Conservation (phyloP, 2,113 vertebrate genomes). For the Cryptomyrus ogoouensis region DNA sequence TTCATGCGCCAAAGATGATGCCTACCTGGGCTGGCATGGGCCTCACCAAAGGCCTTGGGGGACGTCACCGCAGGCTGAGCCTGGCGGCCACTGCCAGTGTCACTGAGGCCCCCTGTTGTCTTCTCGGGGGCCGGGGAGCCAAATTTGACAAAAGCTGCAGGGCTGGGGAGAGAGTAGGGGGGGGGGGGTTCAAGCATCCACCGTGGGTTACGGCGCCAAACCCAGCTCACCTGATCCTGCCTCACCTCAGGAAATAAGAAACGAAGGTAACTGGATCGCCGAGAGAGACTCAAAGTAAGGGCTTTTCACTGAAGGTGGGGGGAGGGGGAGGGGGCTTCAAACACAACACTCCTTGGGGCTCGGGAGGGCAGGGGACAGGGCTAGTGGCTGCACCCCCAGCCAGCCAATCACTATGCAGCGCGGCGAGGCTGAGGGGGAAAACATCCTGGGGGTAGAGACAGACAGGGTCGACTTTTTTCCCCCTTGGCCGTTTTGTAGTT, state of each 20-base stretch:
- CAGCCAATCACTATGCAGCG: constrained; percentile 45
- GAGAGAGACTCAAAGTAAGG: constrained; percentile 26
- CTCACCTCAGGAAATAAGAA: constrained; percentile 43
- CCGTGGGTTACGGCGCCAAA: background rate
- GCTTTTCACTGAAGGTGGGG: constrained; percentile 27
- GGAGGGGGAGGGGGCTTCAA: constrained; percentile 35
- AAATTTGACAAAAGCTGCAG: background rate
- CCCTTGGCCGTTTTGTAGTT: background rate
- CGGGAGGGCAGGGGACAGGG: constrained; percentile 43
- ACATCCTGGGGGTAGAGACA: constrained; percentile 41
- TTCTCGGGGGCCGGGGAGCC: background rate
- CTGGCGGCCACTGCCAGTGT: background rate
- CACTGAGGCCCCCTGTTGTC: background rate
- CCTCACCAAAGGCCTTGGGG: constrained; percentile 28
- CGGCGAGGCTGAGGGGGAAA: constrained; percentile 25
- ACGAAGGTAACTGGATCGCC: background rate
- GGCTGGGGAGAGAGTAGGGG: background rate
- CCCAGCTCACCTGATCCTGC: background rate
- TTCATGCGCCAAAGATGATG: background rate
- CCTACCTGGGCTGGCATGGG: constrained; percentile 36
- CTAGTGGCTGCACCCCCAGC: constrained; percentile 39
- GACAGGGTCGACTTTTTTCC: constrained; percentile 37
- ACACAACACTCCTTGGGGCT: constrained; percentile 43
- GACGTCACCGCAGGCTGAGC: background rate
- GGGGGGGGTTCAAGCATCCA: background rate